phyloP scores from a whole-genome alignment of 2,113 vertebrate species.

The Xyliphius kryptos region DNA sequence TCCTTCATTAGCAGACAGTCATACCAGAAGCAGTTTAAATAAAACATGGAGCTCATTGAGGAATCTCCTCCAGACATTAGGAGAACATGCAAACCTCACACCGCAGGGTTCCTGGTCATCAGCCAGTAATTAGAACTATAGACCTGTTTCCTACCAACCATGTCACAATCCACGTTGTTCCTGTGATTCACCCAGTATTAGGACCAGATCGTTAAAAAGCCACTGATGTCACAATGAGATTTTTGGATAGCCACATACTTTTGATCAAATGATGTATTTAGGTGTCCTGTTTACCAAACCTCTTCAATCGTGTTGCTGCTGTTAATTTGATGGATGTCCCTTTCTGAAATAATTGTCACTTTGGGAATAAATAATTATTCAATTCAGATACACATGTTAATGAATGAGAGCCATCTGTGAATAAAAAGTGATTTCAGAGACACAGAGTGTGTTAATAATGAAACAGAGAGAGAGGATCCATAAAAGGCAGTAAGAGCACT shows the following conservation, averaged over 20 bases:
- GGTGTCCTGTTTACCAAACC: background rate
- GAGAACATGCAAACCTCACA: too few species aligned
- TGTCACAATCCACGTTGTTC: too few species aligned
- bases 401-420: constrained; percentile 24
- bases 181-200: too few species aligned
- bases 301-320: background rate
- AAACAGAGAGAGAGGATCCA: constrained; percentile 5
- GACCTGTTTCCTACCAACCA: too few species aligned
- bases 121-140: too few species aligned
- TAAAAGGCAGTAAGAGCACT: constrained; percentile 20
- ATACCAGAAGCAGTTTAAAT: too few species aligned
- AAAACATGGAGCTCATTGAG: too few species aligned
- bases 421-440: constrained; percentile 62
- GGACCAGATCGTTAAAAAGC: too few species aligned
- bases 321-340: constrained; percentile 3
- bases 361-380: constrained; percentile 18
- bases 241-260: background rate
- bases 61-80: too few species aligned
- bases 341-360: constrained; percentile 7
- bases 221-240: background rate
- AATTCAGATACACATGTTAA: background rate
- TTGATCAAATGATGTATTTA: background rate
- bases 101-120: too few species aligned
- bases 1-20: too few species aligned
- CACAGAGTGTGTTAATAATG: constrained; percentile 52